These are phyloP conservation scores for Nomada ruficornis DNA, from an alignment of 2,888 invertebrate species.

Conservation along the genomic window DNA sequence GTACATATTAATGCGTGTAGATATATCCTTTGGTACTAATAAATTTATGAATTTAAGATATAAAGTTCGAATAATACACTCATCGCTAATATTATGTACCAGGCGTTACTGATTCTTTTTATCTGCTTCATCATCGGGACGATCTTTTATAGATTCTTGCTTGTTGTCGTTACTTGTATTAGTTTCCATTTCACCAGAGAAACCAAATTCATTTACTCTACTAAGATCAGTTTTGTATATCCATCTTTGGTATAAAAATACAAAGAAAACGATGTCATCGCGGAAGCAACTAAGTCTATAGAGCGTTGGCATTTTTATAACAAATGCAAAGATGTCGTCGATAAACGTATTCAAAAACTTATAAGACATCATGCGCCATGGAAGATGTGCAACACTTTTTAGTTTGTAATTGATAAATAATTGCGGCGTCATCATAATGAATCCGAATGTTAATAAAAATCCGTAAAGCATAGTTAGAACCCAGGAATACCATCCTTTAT, in stretches of 20 bases:
- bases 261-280: constrained; percentile 99
- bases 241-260: constrained; percentile 99
- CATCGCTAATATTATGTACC: constrained; percentile 56
- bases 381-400: constrained; percentile 99
- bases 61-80: constrained; percentile 63
- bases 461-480: constrained; percentile 98
- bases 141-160: constrained; percentile 55
- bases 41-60: constrained; percentile 65
- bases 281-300: constrained; percentile 99
- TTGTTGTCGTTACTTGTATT: constrained; percentile 79
- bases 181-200: constrained; percentile 95
- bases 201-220: constrained; percentile 99
- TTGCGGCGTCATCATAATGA: constrained; percentile 99
- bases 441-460: constrained; percentile 98
- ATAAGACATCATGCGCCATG: constrained; percentile 99
- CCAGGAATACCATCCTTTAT: constrained; percentile 99
- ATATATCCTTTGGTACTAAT: constrained; percentile 70
- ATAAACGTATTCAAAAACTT: constrained; percentile 99
- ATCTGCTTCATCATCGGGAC: constrained; percentile 58
- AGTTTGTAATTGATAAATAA: constrained; percentile 99
- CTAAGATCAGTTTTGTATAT: constrained; percentile 98
- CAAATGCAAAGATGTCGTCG: constrained; percentile 99
- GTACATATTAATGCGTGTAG: constrained; percentile 56
- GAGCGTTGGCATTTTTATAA: constrained; percentile 99
- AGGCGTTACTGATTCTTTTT: constrained; percentile 78